Evolutionary conservation across 2,797 vertebrate species (phyloP).

Genomic region (Micrastur ruficollis): DNA sequence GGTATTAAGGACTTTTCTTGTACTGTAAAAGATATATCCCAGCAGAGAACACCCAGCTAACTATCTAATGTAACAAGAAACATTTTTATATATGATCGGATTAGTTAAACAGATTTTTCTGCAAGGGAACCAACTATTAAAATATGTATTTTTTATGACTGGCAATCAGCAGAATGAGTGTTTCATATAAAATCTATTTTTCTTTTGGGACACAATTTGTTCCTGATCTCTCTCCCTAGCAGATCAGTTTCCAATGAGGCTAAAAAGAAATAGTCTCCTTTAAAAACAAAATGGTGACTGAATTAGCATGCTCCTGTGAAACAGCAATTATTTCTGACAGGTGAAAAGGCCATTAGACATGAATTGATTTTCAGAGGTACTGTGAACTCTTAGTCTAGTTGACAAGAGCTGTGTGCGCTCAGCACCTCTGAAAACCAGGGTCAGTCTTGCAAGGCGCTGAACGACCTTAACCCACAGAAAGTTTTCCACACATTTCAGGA

Average conservation of each 20-base stretch:
- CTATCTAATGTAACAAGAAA: constrained; percentile 13
- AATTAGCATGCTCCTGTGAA: constrained; percentile 33
- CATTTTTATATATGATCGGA: not conserved
- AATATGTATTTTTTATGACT: constrained; percentile 32
- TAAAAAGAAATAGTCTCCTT: constrained; percentile 37
- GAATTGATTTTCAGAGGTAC: constrained; percentile 43
- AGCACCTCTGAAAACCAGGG: constrained; percentile 34
- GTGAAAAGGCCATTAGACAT: constrained; percentile 51
- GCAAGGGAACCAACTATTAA: not conserved
- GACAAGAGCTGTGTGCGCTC: not conserved
- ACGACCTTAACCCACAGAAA: not conserved
- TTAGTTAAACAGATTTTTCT: constrained; percentile 53
- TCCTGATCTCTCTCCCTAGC: not conserved
- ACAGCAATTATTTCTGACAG: constrained; percentile 57
- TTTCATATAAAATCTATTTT: constrained; percentile 50
- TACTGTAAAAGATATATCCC: not conserved
- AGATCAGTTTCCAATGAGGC: not conserved
- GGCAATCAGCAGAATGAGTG: constrained; percentile 18
- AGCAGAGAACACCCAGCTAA: constrained; percentile 2
- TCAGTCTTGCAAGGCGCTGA: constrained; percentile 4
- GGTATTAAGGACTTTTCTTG: constrained; percentile 18
- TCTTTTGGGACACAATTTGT: constrained; percentile 34
- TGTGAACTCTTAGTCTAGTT: not conserved
- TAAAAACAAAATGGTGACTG: constrained; percentile 33
- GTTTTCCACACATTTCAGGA: constrained; percentile 6